phyloP scores from a whole-genome alignment of 2,797 vertebrate species.

The Protosalanx chinensis region DNA sequence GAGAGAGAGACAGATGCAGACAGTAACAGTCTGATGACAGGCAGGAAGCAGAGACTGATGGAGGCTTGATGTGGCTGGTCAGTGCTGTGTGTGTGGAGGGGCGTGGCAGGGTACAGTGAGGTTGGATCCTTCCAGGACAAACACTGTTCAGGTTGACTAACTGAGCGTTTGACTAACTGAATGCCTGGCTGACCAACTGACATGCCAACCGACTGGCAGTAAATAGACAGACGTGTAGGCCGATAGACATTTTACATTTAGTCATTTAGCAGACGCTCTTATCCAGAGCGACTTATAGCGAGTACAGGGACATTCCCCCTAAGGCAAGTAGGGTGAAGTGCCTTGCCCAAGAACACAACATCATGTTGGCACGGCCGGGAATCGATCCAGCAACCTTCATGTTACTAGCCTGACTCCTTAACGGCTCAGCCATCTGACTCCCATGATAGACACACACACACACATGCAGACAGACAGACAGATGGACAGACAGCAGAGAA shows the following conservation, averaged over 20 bases:
- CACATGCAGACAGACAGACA: neutral
- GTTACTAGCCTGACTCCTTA: no score
- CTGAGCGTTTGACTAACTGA: neutral
- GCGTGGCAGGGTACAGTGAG: neutral
- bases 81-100: neutral
- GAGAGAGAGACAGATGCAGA: neutral
- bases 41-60: no score
- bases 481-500: conserved; percentile 1
- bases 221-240: neutral
- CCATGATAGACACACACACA: neutral
- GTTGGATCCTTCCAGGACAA: neutral
- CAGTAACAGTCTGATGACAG: no score
- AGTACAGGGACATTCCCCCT: no score
- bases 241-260: neutral
- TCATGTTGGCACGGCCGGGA: no score
- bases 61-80: neutral
- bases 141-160: no score
- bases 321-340: no score
- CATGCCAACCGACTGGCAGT: neutral
- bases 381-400: no score
- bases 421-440: no score
- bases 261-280: no score
- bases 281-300: no score
- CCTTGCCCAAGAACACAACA: no score
- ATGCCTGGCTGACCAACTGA: conserved; percentile 4